These are phyloP conservation scores for Macroramphosus scolopax DNA, from an alignment of 2,797 vertebrate species.

Conservation along the genomic window DNA sequence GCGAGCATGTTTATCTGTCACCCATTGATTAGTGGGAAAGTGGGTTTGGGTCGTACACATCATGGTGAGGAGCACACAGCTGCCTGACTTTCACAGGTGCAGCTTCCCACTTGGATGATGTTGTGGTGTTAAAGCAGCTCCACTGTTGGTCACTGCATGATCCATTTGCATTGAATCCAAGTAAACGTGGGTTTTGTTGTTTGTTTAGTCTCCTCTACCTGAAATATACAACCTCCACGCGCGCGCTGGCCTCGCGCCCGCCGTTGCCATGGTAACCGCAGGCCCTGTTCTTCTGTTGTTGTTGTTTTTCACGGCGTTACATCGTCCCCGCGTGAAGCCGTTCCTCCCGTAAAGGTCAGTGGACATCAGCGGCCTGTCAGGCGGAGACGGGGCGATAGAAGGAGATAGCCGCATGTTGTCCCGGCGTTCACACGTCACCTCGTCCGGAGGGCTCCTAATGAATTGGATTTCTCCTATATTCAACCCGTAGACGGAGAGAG, in stretches of 20 bases:
- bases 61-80: no score
- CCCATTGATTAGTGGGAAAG: slow-evolving; percentile 27
- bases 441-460: slow-evolving; percentile 11
- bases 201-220: no score
- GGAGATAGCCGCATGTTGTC: slow-evolving; percentile 4
- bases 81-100: no score
- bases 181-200: no score
- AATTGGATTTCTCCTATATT: slow-evolving; percentile 11
- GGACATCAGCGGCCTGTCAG: slow-evolving; percentile 38
- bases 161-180: no score
- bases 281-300: slow-evolving; percentile 21
- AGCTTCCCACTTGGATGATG: no score
- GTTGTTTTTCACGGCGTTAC: slow-evolving; percentile 18
- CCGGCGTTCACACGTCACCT: not conserved
- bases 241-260: slow-evolving; percentile 31
- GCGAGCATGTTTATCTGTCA: slow-evolving; percentile 34
- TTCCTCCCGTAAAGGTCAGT: slow-evolving; percentile 57
- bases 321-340: slow-evolving; percentile 29
- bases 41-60: slow-evolving; percentile 17
- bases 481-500: slow-evolving; percentile 7
- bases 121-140: no score
- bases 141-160: no score
- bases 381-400: slow-evolving; percentile 14
- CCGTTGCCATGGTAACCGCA: slow-evolving; percentile 54
- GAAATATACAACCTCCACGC: no score